Conservation (phyloP, 2,888 invertebrate species). For the Girardia tigrina region DNA sequence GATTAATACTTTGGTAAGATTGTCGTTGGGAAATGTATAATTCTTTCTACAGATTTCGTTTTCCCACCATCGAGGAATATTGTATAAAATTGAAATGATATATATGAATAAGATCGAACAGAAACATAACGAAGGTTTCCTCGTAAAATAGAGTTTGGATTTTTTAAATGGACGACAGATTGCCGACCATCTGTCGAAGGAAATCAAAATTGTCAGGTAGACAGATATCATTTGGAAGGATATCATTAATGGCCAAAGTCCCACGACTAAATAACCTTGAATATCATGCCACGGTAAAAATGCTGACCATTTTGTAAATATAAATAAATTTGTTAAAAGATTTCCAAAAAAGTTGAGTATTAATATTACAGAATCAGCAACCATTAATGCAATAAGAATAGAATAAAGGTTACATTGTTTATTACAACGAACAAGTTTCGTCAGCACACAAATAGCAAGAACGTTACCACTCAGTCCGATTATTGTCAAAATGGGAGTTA, state of each 20-base stretch:
- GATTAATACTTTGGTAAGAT: neutral
- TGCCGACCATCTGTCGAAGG: neutral
- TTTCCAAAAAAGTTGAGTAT: neutral
- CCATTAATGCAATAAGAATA: slow-evolving; percentile 9
- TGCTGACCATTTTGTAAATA: neutral
- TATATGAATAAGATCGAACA: neutral
- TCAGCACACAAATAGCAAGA: neutral
- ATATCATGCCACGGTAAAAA: neutral
- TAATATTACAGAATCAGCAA: neutral
- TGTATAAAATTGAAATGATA: slow-evolving; percentile 3
- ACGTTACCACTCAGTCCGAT: neutral
- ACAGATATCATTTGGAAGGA: slow-evolving; percentile 10
- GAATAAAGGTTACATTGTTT: neutral
- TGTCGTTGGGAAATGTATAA: neutral
- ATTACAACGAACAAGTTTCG: neutral
- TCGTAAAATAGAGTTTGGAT: slow-evolving; percentile 12
- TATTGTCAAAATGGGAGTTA: neutral
- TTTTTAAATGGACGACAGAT: slow-evolving; percentile 13
- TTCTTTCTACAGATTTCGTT: neutral
- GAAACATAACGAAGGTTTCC: neutral
- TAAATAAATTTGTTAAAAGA: neutral
- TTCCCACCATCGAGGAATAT: slow-evolving; percentile 9
- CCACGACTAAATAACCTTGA: neutral
- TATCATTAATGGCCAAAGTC: slow-evolving; percentile 4
- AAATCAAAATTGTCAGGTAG: neutral